Percentiles rank a stretch among this genome's conserved stretches.
Evolutionary conservation across 2,888 invertebrate genomes (phyloP).

Genomic region (Tuta absoluta): DNA sequence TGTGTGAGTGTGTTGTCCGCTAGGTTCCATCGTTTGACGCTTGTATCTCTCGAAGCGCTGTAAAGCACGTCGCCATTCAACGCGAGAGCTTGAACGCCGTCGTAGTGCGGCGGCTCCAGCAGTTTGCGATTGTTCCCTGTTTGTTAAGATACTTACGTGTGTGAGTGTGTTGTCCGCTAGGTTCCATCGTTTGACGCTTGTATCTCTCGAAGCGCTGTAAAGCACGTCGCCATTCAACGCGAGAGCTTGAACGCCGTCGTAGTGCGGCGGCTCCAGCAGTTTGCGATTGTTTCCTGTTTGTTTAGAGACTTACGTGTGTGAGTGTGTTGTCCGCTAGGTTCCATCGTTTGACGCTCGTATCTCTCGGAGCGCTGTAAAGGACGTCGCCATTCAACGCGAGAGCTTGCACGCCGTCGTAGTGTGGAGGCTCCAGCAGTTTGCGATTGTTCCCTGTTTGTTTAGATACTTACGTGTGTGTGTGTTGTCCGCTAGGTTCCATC

Average conservation of each 20-base stretch:
- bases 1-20: constrained; percentile 73
- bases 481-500: constrained; percentile 86
- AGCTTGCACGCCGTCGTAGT: too few relatives aligned
- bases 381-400: too few relatives aligned
- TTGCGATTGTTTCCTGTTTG: constrained; percentile 81
- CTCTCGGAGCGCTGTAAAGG: too few relatives aligned
- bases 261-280: constrained; percentile 91
- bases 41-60: too few relatives aligned
- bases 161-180: constrained; percentile 78
- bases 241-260: constrained; percentile 93
- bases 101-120: too few relatives aligned
- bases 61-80: constrained; percentile 84
- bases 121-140: too few relatives aligned
- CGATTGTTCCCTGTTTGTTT: too few relatives aligned
- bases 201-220: constrained; percentile 92
- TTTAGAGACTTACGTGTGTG: too few relatives aligned
- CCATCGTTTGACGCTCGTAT: too few relatives aligned
- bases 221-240: constrained; percentile 84
- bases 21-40: constrained; percentile 92
- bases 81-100: constrained; percentile 87
- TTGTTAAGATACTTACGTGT: background rate
- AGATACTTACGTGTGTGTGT: too few relatives aligned
- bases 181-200: constrained; percentile 93
- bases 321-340: too few relatives aligned
- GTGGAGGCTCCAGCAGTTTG: too few relatives aligned